A percentile compares a stretch with the other conserved stretches of the same genome.
Evolutionary conservation across 2,888 invertebrate genomes (phyloP).

Genomic region (Morpho deidamia): DNA sequence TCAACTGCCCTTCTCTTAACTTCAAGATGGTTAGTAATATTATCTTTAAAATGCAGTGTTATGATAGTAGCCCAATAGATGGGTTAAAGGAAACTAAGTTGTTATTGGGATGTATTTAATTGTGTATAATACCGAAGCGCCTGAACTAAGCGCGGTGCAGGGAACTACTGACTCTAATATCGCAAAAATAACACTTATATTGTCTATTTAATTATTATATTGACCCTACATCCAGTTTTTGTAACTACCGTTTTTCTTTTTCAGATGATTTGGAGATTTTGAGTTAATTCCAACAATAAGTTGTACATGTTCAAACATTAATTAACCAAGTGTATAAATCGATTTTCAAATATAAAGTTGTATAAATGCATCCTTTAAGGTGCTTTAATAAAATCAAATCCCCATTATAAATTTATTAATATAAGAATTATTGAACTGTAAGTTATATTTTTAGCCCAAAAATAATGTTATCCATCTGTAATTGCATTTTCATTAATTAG

Average conservation of each 20-base stretch:
- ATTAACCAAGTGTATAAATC: constrained; percentile 24
- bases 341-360: background rate
- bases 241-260: constrained; percentile 24
- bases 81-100: too few species aligned
- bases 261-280: constrained; percentile 64
- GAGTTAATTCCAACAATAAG: constrained; percentile 41
- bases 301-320: constrained; percentile 29
- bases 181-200: too few species aligned
- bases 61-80: too few species aligned
- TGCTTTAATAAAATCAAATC: constrained; percentile 17
- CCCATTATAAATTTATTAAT: constrained; percentile 7
- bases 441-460: constrained; percentile 39
- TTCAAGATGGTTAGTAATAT: too few species aligned
- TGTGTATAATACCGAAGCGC: too few species aligned
- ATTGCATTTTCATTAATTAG: constrained; percentile 61
- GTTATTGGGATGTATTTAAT: too few species aligned
- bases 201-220: too few species aligned
- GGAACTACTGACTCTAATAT: too few species aligned
- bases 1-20: too few species aligned
- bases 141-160: too few species aligned
- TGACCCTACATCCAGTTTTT: too few species aligned
- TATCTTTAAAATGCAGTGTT: background rate
- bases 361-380: background rate
- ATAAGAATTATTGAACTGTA: too few species aligned
- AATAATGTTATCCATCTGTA: constrained; percentile 27